A percentile compares a stretch with the other conserved stretches of the same genome.
phyloP scores from a whole-genome alignment of 1,140 invertebrate species.

The Musca domestica region DNA sequence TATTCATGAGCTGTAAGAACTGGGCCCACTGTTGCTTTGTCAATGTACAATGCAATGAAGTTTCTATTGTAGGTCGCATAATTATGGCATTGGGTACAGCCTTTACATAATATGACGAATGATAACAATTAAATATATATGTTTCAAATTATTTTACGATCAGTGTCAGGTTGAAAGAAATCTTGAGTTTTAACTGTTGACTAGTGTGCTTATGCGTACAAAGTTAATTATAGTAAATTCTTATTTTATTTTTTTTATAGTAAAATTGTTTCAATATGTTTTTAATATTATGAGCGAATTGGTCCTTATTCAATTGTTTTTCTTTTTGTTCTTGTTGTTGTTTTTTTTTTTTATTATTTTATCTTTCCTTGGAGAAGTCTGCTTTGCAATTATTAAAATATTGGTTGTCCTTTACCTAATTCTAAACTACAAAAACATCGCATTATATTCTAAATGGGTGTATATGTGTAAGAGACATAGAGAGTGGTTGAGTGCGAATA shows the following conservation, averaged over 20 bases:
- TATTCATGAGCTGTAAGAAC: too few relatives aligned
- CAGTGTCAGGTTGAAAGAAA: too few relatives aligned
- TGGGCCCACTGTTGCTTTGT: too few relatives aligned
- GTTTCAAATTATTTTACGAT: too few relatives aligned
- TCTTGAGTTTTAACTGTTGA: too few relatives aligned
- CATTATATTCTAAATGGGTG: neutral
- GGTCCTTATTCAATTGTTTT: constrained; percentile 42
- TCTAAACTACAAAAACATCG: constrained; percentile 5
- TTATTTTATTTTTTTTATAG: constrained; percentile 3
- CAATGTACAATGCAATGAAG: too few relatives aligned
- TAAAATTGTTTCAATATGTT: neutral
- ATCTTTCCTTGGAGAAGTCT: constrained; percentile 47
- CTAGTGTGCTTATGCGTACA: neutral
- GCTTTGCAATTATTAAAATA: neutral
- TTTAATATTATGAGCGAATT: constrained; percentile 43
- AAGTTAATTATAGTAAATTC: constrained; percentile 10
- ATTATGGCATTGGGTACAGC: too few relatives aligned
- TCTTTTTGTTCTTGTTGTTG: constrained; percentile 25
- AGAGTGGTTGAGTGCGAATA: too few relatives aligned
- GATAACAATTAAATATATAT: too few relatives aligned
- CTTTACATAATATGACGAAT: too few relatives aligned
- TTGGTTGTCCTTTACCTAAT: neutral
- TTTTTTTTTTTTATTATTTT: constrained; percentile 10
- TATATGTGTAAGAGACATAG: too few relatives aligned
- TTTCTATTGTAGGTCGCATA: too few relatives aligned